These are phyloP conservation scores for Drosophila greeni DNA, from an alignment of 2,888 invertebrate genomes.

Conservation along the genomic window DNA sequence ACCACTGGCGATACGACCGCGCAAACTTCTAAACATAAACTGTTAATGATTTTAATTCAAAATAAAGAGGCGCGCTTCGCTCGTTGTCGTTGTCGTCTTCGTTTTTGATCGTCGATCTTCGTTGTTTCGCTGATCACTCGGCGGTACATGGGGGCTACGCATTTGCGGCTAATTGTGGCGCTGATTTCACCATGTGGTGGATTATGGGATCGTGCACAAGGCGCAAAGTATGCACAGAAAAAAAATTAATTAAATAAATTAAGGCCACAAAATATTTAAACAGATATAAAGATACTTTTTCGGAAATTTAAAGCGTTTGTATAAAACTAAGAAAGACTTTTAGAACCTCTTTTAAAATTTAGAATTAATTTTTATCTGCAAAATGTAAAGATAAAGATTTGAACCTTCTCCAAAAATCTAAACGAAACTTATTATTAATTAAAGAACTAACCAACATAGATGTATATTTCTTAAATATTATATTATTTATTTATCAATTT, in stretches of 20 bases:
- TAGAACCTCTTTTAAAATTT: background rate
- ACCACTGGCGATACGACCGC: slow-evolving; percentile 12
- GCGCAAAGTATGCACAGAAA: slow-evolving; percentile 13
- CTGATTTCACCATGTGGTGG: slow-evolving; percentile 49
- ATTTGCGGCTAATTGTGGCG: slow-evolving; percentile 63
- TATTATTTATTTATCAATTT: too few relatives aligned
- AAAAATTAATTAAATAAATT: background rate
- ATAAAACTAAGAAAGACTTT: background rate
- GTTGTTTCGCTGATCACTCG: slow-evolving; percentile 20
- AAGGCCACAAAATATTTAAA: background rate
- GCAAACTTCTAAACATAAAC: slow-evolving; percentile 69
- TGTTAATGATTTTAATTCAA: slow-evolving; percentile 67
- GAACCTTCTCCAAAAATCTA: background rate
- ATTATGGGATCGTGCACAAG: slow-evolving; percentile 31
- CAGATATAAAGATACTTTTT: background rate
- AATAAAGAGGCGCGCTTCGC: slow-evolving; percentile 50
- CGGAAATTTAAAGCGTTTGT: too few relatives aligned
- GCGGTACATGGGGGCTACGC: slow-evolving; percentile 18
- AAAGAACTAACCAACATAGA: background rate
- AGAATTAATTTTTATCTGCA: background rate
- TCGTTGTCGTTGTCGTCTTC: slow-evolving; percentile 25
- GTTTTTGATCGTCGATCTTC: slow-evolving; percentile 32
- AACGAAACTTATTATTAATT: background rate
- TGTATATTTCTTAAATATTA: background rate
- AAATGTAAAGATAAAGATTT: background rate